A percentile compares a stretch with the other conserved stretches of the same genome.
phyloP scores from a whole-genome alignment of 2,888 invertebrate species.

The Rhimphoctona megacephalus region DNA sequence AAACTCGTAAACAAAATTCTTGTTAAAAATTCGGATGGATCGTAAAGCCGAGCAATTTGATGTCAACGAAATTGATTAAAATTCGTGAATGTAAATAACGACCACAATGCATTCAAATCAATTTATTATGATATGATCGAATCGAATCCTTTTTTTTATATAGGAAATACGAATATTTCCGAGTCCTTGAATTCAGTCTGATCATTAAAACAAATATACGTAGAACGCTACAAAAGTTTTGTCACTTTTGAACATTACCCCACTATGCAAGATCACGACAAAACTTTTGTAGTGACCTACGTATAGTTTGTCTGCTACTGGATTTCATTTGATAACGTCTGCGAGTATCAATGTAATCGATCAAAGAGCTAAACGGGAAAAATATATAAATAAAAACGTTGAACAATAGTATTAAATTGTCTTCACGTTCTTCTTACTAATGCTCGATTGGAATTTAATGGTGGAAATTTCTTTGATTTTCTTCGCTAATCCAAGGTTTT shows the following conservation, averaged over 20 bases:
- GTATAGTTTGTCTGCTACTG: no score
- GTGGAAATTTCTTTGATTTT: neutral
- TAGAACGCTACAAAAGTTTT: no score
- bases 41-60: no score
- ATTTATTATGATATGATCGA: neutral
- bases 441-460: neutral
- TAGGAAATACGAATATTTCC: neutral
- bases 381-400: neutral
- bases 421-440: no score
- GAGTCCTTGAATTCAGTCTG: no score
- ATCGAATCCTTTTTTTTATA: neutral
- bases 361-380: neutral
- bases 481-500: neutral
- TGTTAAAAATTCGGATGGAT: neutral
- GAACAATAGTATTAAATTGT: neutral
- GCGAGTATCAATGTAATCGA: neutral
- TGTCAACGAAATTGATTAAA: neutral
- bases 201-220: no score
- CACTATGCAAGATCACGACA: no score
- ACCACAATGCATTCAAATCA: neutral
- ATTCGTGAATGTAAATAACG: neutral
- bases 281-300: no score
- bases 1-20: no score
- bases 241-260: no score
- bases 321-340: neutral